Base-by-base conservation (phyloP, 35 echinoderm and acorn worm species). In the Heliocidaris tuberculata region DNA sequence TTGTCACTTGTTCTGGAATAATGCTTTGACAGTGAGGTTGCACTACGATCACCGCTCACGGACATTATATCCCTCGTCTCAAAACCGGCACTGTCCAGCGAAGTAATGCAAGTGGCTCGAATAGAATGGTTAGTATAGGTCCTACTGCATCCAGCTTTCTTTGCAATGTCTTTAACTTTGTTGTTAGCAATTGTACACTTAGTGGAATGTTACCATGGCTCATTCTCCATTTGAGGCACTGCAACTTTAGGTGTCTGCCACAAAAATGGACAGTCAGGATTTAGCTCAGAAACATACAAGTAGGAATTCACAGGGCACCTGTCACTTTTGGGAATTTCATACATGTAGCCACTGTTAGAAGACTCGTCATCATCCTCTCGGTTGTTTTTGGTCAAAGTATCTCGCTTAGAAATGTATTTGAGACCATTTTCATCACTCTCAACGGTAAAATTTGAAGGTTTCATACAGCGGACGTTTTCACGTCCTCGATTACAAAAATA, bases 11-110 rank as follows among this genome's bases (percentile, higher is more conserved):
- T 92, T 35, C 32, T 92, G 9, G 11, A 9, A 29, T 47, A 92
- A 24, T 24, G 19, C 24, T 92, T 92, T n/a, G n/a, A n/a, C 21
- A 92, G 31, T 19, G 89, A 92, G 10, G 5, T 92, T 48, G 1
- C 86, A 24, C 65, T 86, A 16, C 49, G 42, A 86, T 97, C 47
- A n/a, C 95, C 96, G 47, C 90, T 95, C 31, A 95, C 92, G 59
- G 92, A 21, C 94, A 94, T 97, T 30, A 95, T 97, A 86, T 95
- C 85, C 10, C 94, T 90, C 42, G 86, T 94, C 24, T 95, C 61
- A 60, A 97, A 94, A 10, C 89, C 90, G 0, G 96, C 59, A 21
- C 52, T 85, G 85, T 96, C 94, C n/a, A 95, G 93, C n/a, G 93
- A n/a, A 31, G 94, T 97, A n/a, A 85, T 49, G 10, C 89, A 78